Percentiles rank a stretch among this genome's conserved stretches.
Evolutionary conservation across 2,113 vertebrate genomes (phyloP).

Genomic region (Apodemus sylvaticus): DNA sequence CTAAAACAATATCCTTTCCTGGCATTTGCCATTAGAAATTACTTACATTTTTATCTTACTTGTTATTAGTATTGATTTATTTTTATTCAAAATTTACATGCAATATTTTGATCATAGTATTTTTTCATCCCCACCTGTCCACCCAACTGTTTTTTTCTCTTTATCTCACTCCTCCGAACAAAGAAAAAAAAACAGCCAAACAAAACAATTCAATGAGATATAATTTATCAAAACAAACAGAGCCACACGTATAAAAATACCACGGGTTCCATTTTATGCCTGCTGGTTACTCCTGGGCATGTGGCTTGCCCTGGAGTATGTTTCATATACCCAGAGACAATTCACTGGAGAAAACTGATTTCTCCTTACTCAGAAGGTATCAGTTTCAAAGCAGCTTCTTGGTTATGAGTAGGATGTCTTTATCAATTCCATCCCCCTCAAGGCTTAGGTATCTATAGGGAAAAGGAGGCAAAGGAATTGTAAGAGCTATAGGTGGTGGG

Average conservation of each 20-base stretch:
- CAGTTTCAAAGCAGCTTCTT: not conserved
- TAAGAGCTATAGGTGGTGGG: not conserved
- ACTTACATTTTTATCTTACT: too few relatives aligned
- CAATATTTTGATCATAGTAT: too few relatives aligned
- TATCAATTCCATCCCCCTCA: not conserved
- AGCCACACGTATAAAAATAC: too few relatives aligned
- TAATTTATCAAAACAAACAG: not conserved
- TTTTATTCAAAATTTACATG: too few relatives aligned
- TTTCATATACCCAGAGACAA: too few relatives aligned
- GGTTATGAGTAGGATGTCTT: not conserved
- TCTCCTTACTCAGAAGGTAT: not conserved
- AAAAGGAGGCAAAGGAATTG: not conserved
- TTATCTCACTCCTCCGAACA: not conserved
- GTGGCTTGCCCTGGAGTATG: too few relatives aligned
- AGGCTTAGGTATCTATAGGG: not conserved
- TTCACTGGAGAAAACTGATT: too few relatives aligned
- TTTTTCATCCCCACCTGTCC: not conserved
- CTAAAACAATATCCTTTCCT: not conserved
- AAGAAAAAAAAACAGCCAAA: not conserved
- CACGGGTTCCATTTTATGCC: too few relatives aligned
- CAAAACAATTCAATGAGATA: not conserved
- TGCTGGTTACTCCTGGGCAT: too few relatives aligned
- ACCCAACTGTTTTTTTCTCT: not conserved
- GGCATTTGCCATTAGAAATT: not conserved
- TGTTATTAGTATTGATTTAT: too few relatives aligned